Evolutionary conservation across 2,888 invertebrate species (phyloP).

Genomic region (Drosophila picticornis): DNA sequence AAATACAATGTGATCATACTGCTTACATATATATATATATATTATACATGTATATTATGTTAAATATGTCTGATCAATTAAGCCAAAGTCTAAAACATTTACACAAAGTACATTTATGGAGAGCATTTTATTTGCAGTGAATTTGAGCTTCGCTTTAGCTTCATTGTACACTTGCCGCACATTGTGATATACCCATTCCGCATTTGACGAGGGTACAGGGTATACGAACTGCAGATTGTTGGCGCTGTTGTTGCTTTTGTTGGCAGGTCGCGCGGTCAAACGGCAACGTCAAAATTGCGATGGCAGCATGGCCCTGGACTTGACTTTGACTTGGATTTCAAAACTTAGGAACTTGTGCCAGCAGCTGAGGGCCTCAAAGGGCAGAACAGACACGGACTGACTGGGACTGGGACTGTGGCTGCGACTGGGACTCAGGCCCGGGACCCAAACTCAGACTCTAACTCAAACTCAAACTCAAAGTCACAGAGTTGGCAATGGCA

Average conservation of each 20-base stretch:
- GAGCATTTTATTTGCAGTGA: neutral
- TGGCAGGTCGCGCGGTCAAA: constrained; percentile 66
- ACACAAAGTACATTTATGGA: neutral
- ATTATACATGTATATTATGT: neutral
- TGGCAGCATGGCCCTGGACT: constrained; percentile 66
- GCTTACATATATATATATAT: neutral
- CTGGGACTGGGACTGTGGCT: neutral
- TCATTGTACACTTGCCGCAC: neutral
- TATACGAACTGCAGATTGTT: constrained; percentile 45
- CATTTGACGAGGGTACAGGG: constrained; percentile 12
- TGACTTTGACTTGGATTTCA: constrained; percentile 73
- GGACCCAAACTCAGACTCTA: constrained; percentile 10
- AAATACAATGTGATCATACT: neutral
- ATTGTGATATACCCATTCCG: neutral
- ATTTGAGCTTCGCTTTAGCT: neutral
- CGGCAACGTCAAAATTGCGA: constrained; percentile 69
- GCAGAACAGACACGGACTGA: constrained; percentile 24
- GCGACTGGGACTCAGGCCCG: neutral
- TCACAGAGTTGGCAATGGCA: constrained; percentile 67
- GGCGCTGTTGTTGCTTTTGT: constrained; percentile 31
- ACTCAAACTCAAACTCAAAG: constrained; percentile 36
- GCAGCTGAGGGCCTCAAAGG: constrained; percentile 62
- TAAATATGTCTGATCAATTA: neutral
- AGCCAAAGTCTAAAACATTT: neutral
- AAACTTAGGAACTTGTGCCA: constrained; percentile 69